Evolutionary conservation across 2,888 invertebrate species (phyloP).

Genomic region (Amblyjoppa proteus): DNA sequence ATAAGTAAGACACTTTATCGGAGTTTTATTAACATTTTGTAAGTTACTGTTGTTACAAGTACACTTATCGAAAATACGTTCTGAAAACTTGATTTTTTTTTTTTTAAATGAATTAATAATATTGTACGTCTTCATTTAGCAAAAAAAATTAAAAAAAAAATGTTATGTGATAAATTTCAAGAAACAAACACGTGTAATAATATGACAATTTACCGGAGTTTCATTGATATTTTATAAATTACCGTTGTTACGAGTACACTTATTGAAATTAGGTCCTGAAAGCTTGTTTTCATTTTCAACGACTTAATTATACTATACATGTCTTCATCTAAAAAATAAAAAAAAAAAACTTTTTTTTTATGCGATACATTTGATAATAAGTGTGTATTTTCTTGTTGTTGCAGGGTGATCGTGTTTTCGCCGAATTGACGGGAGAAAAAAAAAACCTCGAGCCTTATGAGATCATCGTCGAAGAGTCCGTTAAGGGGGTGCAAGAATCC

Average conservation of each 20-base stretch:
- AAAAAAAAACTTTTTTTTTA: not conserved
- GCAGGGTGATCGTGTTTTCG: constrained; percentile 45
- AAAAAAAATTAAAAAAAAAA: not conserved
- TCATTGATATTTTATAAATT: constrained; percentile 11
- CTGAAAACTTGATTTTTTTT: not conserved
- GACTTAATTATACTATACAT: not conserved
- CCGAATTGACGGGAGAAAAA: constrained; percentile 7
- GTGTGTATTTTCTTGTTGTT: constrained; percentile 43
- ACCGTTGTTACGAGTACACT: not conserved
- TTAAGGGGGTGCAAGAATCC: constrained; percentile 53
- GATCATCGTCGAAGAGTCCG: constrained; percentile 33
- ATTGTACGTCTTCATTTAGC: too few relatives aligned
- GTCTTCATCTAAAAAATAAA: not conserved
- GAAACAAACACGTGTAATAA: constrained; percentile 43
- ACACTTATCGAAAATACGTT: not conserved
- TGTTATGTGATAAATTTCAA: not conserved
- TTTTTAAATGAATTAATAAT: not conserved
- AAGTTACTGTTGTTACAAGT: not conserved
- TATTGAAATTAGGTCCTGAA: not conserved
- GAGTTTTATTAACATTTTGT: constrained; percentile 16
- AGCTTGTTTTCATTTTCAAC: not conserved
- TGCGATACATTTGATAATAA: not conserved
- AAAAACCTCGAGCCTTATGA: constrained; percentile 50
- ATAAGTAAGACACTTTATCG: constrained; percentile 11
- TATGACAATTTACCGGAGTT: not conserved